Base-by-base conservation (phyloP, 1,140 invertebrate genomes). In the Drosophila lacertosa region DNA sequence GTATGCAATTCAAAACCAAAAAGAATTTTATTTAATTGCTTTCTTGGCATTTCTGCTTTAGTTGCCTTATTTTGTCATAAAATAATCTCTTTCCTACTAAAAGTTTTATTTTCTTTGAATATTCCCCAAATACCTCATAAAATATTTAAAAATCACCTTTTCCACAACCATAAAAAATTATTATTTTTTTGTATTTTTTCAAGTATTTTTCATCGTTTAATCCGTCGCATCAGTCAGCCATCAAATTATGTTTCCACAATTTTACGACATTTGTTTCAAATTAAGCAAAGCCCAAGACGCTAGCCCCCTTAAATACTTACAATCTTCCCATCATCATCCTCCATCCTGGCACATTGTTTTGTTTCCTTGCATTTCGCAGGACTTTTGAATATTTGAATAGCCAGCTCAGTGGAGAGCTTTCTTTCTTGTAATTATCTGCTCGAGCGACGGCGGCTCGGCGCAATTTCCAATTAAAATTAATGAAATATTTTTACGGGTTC, bases 381-480 rank as follows among this genome's bases (percentile, higher is more conserved):
- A 73, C 55, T 65, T 72, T 55, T 81, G 58, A 70, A 81, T 86
- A 74, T 80, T 81, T 81, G 69, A 84, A 70, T 60, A 74, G 80
- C 13, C 24, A 74, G 80, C 13, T 18, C 16, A 20, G 67, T 68
- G 62, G 29, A 45, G 45, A 59, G 73, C 64, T 51, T 79, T 60
- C 64, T 51, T 79, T 60, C 60, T 60, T 60, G 77, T 86, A 86
- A 86, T 86, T 88, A 86, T 86, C 81, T 86, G 72, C 73, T 86
- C 62, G 77, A 77, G 68, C 82, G 76, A 57, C 77, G 76, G 60
- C 77, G 62, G 74, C 82, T 88, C 65, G 59, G 77, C 58, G 69
- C 77, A 80, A 81, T 86, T 86, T 86, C 81, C 82, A 86, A 86
- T 86, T 86, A 86, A 86, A 86, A 86, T 86, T 86, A 86, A 86